Percentiles rank a stretch among this genome's conserved stretches.
Evolutionary conservation across 2,888 invertebrate genomes (phyloP).

Genomic region (Oxyscelio sp.): DNA sequence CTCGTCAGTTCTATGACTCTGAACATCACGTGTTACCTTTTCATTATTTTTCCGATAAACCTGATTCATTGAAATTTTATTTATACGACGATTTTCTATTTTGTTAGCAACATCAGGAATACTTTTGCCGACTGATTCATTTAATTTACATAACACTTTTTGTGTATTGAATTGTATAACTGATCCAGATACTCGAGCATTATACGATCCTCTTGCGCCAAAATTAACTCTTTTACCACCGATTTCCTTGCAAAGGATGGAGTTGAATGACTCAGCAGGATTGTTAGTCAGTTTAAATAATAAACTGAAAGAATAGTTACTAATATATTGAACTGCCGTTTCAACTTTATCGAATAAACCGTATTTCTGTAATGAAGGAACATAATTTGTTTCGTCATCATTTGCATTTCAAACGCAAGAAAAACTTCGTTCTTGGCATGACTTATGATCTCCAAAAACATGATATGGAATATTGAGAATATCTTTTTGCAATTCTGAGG

Average conservation of each 20-base stretch:
- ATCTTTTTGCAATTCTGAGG: conserved; percentile 49
- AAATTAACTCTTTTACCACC: conserved; percentile 52
- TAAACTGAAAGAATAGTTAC: conserved; percentile 22
- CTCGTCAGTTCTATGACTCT: conserved; percentile 10
- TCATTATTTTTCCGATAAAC: not conserved
- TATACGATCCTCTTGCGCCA: conserved; percentile 32
- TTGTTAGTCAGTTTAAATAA: conserved; percentile 27
- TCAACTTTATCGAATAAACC: conserved; percentile 21
- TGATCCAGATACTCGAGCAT: conserved; percentile 41
- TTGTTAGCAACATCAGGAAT: conserved; percentile 25
- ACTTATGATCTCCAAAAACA: conserved; percentile 37
- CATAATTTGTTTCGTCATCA: conserved; percentile 12
- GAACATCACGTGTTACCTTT: not conserved
- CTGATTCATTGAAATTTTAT: conserved; percentile 6
- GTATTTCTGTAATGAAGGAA: conserved; percentile 12
- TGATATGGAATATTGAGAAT: conserved; percentile 29
- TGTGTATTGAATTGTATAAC: conserved; percentile 62
- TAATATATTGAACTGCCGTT: conserved; percentile 7
- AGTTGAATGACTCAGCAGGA: conserved; percentile 57
- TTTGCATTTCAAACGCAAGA: not conserved
- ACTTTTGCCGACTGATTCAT: conserved; percentile 1
- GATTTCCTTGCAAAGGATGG: conserved; percentile 45
- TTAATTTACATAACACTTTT: conserved; percentile 28
- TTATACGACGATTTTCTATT: conserved; percentile 44
- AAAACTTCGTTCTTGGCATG: conserved; percentile 7